Evolutionary conservation across 2,797 vertebrate genomes (phyloP).

Genomic region (Brotula barbata): DNA sequence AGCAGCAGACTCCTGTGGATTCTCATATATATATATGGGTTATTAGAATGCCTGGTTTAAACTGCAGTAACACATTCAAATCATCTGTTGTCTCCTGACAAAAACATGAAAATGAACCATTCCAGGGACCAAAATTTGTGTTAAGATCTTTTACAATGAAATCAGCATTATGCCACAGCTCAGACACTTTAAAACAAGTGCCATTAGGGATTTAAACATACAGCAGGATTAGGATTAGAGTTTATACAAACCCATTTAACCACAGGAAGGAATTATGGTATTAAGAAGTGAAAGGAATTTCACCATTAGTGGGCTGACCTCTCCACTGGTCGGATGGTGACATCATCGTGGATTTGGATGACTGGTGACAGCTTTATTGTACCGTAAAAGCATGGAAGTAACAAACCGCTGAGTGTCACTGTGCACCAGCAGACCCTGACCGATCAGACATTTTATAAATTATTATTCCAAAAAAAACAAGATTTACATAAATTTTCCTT

Average conservation of each 20-base stretch:
- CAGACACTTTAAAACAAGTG: conserved; percentile 29
- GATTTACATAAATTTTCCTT: too few species aligned
- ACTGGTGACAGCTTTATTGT: neutral
- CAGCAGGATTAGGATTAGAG: neutral
- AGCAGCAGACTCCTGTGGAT: too few species aligned
- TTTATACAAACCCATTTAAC: conserved; percentile 36
- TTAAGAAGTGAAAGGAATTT: conserved; percentile 45
- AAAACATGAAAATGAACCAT: neutral
- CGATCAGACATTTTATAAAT: too few species aligned
- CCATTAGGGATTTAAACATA: conserved; percentile 33
- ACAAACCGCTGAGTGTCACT: conserved; percentile 17
- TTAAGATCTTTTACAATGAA: conserved; percentile 13
- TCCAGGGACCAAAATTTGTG: neutral
- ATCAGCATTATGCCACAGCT: neutral
- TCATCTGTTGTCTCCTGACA: neutral
- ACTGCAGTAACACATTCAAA: too few species aligned
- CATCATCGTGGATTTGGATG: conserved; percentile 11
- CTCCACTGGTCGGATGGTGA: conserved; percentile 12
- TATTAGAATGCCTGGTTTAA: too few species aligned
- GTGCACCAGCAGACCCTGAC: neutral
- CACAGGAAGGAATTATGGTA: conserved; percentile 56
- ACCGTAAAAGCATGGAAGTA: neutral
- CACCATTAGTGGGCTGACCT: conserved; percentile 55
- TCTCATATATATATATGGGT: too few species aligned
- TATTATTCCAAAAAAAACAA: too few species aligned